phyloP scores from a whole-genome alignment of 2,797 vertebrate species.

The Anas acuta region DNA sequence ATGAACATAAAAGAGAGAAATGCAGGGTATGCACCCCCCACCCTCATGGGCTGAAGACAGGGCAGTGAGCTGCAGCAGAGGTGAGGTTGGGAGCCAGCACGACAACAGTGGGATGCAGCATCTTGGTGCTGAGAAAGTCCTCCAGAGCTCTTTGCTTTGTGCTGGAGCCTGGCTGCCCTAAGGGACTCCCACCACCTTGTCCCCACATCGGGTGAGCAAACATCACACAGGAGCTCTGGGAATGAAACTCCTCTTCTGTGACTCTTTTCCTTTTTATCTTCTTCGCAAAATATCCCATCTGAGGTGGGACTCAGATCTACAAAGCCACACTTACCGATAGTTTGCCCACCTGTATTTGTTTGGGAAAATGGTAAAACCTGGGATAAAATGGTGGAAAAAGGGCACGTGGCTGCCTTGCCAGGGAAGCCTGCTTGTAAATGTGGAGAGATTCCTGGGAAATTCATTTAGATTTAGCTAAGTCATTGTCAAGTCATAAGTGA shows the following conservation, averaged over 20 bases:
- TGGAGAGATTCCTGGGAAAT: conserved; percentile 29
- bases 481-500: not conserved
- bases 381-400: not conserved
- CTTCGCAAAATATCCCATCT: not conserved
- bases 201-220: not conserved
- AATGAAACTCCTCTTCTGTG: not conserved
- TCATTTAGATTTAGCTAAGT: not conserved
- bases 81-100: not conserved
- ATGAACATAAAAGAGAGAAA: not conserved
- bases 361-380: not conserved
- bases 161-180: not conserved
- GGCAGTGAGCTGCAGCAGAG: not conserved
- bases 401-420: fast-evolving
- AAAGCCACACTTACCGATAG: not conserved
- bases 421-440: not conserved
- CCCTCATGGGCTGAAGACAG: not conserved
- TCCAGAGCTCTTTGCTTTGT: fast-evolving
- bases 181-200: not conserved
- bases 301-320: not conserved
- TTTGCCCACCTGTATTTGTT: not conserved
- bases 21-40: not conserved
- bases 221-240: not conserved
- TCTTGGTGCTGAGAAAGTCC: not conserved
- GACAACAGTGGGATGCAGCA: not conserved
- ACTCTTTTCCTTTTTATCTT: not conserved